These are phyloP conservation scores for Neogale vison DNA, from an alignment of 2,113 vertebrate genomes.

Conservation along the genomic window DNA sequence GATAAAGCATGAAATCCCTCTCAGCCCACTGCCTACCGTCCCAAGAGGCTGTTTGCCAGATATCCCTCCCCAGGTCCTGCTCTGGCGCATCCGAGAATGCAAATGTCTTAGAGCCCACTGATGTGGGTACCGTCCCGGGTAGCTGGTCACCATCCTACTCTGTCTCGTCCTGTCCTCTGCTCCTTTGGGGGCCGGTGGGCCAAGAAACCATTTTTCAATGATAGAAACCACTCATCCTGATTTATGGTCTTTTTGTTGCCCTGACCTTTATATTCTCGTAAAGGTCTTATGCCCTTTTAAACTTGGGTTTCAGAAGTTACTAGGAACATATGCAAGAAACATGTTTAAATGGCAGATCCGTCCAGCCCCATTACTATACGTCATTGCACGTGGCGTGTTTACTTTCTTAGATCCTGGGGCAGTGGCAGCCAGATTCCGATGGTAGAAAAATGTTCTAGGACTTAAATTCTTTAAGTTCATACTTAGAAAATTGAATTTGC, in stretches of 20 bases:
- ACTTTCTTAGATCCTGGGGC: not conserved
- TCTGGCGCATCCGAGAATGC: not conserved
- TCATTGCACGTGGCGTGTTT: not conserved
- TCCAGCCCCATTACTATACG: not conserved
- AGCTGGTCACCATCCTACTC: accelerated
- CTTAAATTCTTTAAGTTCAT: not conserved
- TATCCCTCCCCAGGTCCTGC: accelerated
- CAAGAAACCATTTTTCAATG: conserved; percentile 18
- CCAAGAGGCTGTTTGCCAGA: not conserved
- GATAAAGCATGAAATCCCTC: not conserved
- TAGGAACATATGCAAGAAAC: not conserved
- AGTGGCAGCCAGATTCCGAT: not conserved
- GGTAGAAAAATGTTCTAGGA: not conserved
- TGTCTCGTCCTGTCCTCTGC: not conserved
- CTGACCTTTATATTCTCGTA: conserved; percentile 10
- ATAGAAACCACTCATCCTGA: conserved; percentile 4
- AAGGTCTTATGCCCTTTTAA: conserved; percentile 18
- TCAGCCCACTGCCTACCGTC: not conserved
- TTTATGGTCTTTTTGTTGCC: conserved; percentile 19
- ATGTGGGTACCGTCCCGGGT: accelerated
- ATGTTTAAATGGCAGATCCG: not conserved
- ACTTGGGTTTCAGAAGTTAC: not conserved
- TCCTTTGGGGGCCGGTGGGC: not conserved
- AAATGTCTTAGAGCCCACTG: accelerated
- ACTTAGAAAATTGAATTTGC: not conserved